Evolutionary conservation across 2,888 invertebrate species (phyloP).

Genomic region (Panzeria rudis): DNA sequence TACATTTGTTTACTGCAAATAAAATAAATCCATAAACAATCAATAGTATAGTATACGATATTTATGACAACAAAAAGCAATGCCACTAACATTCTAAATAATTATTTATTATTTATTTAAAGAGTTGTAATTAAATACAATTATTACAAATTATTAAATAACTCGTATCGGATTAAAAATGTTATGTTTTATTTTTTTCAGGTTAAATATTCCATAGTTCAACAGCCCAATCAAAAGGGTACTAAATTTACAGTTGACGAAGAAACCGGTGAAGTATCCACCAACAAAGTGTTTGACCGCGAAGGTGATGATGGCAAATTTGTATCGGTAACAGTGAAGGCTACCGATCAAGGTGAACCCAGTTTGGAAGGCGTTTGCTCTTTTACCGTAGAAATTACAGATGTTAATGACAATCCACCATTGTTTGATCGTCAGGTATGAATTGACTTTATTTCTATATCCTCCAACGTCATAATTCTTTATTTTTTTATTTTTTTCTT

Average conservation of each 20-base stretch:
- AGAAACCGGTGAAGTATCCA: conserved; percentile 96
- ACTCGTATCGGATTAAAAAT: not conserved
- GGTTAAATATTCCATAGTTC: conserved; percentile 98
- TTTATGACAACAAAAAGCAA: no score
- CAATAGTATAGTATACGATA: no score
- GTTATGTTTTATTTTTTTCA: conserved; percentile 71
- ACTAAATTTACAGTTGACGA: conserved; percentile 98
- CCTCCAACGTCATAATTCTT: not conserved
- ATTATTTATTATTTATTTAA: no score
- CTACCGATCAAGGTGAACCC: conserved; percentile 99
- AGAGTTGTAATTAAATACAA: no score
- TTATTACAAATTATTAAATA: no score
- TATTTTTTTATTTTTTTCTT: conserved; percentile 78
- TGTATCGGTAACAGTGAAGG: conserved; percentile 98
- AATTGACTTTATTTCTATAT: not conserved
- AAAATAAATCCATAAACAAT: no score
- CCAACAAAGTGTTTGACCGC: conserved; percentile 97
- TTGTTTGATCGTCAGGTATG: conserved; percentile 96
- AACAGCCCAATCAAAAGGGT: conserved; percentile 97
- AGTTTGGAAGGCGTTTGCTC: conserved; percentile 99
- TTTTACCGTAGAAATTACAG: conserved; percentile 98
- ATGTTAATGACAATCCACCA: conserved; percentile 98
- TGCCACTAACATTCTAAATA: no score
- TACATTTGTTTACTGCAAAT: no score
- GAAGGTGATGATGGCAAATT: conserved; percentile 98